Evolutionary conservation across 2,888 invertebrate species (phyloP), one percentile per base, ranked within the genome.

Genomic region (Heliconius ethilla): DNA sequence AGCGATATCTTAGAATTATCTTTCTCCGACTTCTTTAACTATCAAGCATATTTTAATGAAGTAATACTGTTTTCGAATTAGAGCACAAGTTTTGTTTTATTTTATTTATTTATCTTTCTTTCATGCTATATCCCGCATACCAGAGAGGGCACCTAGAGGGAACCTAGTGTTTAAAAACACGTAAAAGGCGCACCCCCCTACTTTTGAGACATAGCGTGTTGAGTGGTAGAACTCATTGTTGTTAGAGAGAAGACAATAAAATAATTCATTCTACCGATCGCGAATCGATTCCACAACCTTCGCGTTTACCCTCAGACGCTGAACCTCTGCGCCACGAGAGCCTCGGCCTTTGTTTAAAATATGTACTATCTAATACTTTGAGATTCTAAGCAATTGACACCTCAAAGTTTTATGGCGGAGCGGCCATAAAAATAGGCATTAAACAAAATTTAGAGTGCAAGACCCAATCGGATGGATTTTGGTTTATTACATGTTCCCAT

Each of bases 341-440:
- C 59, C n/a, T 9, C 59, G 9, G 3, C 10, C 10, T n/a, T 59
- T 59, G 59, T 59, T 59, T 73, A 25, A 74, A 63, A 74, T 15
- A 75, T 11, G 27, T 65, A 77, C 27, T 59, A 76, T 70, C 75
- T 27, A 70, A 77, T 62, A 63, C 29, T 73, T 67, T 65, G 55
- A 55, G 73, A 77, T 74, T 76, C 83, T 81, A 86, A 86, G 87
- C 91, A 89, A 91, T 92, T 93, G 92, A 92, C 92, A 92, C 91
- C 91, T 90, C 84, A 82, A 86, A 89, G 85, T 92, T 92, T 93
- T 92, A 92, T 89, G 83, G 86, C 82, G 83, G 80, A 84, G 86
- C 82, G 81, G 82, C 79, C 84, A 88, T 91, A 91, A 91, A 91
- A 82, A 76, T 83, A 83, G 84, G 84, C 88, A 90, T 88, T 91